These are phyloP conservation scores for Bothrops jararaca DNA, from an alignment of 2,113 vertebrate genomes.

Conservation along the genomic window DNA sequence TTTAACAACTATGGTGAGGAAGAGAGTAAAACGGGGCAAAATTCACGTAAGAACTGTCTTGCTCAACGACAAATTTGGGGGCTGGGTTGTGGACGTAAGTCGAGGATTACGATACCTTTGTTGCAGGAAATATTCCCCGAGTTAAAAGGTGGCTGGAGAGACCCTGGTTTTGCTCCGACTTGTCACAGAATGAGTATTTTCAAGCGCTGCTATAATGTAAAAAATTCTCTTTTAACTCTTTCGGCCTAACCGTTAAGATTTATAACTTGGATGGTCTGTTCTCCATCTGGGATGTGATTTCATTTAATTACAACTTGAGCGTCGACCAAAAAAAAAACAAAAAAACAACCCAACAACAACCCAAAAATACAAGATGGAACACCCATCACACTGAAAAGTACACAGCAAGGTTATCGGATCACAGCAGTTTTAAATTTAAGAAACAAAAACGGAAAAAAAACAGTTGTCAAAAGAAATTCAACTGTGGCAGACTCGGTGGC, in stretches of 20 bases:
- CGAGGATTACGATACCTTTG: neutral
- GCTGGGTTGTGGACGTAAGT: neutral
- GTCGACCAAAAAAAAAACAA: slow-evolving; percentile 25
- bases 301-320: slow-evolving; percentile 58
- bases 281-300: slow-evolving; percentile 28
- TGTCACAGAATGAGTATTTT: neutral
- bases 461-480: slow-evolving; percentile 14
- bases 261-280: slow-evolving; percentile 22
- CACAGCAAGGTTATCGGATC: slow-evolving; percentile 58
- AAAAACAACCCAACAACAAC: too few relatives aligned
- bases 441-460: slow-evolving; percentile 11
- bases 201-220: neutral
- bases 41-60: neutral
- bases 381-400: slow-evolving; percentile 45
- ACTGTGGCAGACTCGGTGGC: slow-evolving; percentile 28
- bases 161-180: neutral
- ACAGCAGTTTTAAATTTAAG: slow-evolving; percentile 50
- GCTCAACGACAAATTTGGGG: neutral
- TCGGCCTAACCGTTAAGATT: neutral
- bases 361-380: neutral
- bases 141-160: neutral
- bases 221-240: neutral
- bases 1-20: neutral
- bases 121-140: neutral
- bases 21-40: neutral